Evolutionary conservation across 2,888 invertebrate genomes (phyloP).

Genomic region (Lordiphosa andalusiaca): DNA sequence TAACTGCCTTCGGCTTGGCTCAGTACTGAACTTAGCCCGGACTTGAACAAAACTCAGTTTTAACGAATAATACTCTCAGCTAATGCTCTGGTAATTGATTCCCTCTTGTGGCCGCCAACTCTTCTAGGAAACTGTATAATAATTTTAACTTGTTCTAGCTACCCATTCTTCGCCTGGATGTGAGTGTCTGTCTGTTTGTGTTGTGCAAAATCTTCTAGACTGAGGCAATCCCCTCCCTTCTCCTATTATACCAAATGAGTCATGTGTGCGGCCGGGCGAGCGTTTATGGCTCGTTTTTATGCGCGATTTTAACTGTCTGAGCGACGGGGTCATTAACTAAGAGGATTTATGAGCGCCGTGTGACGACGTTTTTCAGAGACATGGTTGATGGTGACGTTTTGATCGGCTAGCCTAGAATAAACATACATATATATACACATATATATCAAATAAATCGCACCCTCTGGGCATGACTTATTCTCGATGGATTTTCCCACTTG

Average conservation of each 20-base stretch:
- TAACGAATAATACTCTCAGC: too few relatives aligned
- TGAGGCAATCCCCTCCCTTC: slow-evolving; percentile 6
- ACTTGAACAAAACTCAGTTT: too few relatives aligned
- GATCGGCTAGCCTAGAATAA: slow-evolving; percentile 47
- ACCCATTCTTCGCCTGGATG: too few relatives aligned
- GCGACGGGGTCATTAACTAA: slow-evolving; percentile 72
- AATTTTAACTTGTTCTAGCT: not conserved
- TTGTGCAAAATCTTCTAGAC: slow-evolving; percentile 8
- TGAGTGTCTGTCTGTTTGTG: not conserved
- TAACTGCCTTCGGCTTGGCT: too few relatives aligned
- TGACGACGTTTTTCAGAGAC: slow-evolving; percentile 9
- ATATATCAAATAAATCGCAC: not conserved
- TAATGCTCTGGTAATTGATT: not conserved
- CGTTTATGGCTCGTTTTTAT: slow-evolving; percentile 61
- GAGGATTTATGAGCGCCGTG: slow-evolving; percentile 69
- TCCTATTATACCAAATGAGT: slow-evolving; percentile 37
- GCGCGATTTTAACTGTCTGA: slow-evolving; percentile 65
- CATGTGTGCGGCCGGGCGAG: slow-evolving; percentile 35
- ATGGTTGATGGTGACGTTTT: slow-evolving; percentile 34
- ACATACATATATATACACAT: not conserved
- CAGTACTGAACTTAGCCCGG: too few relatives aligned
- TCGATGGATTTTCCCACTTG: slow-evolving; percentile 45
- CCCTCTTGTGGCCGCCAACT: too few relatives aligned
- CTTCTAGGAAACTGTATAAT: too few relatives aligned
- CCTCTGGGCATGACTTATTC: slow-evolving; percentile 27